Evolutionary conservation across 1,140 invertebrate species (phyloP), one percentile per base, ranked within the genome.

Genomic region (Neelides sp.): DNA sequence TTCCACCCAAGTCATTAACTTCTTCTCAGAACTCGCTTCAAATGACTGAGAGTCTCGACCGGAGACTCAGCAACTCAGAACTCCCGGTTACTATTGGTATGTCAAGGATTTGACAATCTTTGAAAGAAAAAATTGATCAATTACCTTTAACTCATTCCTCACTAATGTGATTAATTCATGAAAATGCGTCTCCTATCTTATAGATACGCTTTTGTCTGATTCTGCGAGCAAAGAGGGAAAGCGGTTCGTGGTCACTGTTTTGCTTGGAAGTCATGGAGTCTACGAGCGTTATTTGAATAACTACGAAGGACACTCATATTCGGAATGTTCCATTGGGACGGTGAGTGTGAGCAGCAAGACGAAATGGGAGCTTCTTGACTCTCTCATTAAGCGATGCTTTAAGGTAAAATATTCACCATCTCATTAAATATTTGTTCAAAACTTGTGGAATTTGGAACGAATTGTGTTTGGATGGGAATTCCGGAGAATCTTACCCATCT

Each of bases 361-460:
- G 0, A 89, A 83, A 27, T 98, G 94, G 94, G 85, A 89, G 64
- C 82, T 88, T 59, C 71, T 98, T 53, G 93, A 98, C 66, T 83
- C 83, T 57, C 81, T 85, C 51, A 82, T 97, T 40, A 75, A 86
- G 62, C 80, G 87, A 65, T 81, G 86, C 50, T 94, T 98, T 64
- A 95, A 95, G 66, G 77, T 75, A 61, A 64, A 8, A 32, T 8
- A 32, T 8, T 8, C n/a, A 32, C n/a, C 28, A 8, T 8, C n/a
- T 32, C 7, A 32, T 32, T 32, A 32, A 32, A 32, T 32, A 32
- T 32, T 32, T 8, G 7, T n/a, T 5, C 7, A 32, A 13, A 32
- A 7, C n/a, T 32, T 8, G 28, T 32, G 7, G 28, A 8, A 32
- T 8, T 32, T 32, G 28, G 7, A 13, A 32, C 7, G 7, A 13